Evolutionary conservation across 2,113 vertebrate genomes (phyloP).

Genomic region (Theristicus caerulescens): DNA sequence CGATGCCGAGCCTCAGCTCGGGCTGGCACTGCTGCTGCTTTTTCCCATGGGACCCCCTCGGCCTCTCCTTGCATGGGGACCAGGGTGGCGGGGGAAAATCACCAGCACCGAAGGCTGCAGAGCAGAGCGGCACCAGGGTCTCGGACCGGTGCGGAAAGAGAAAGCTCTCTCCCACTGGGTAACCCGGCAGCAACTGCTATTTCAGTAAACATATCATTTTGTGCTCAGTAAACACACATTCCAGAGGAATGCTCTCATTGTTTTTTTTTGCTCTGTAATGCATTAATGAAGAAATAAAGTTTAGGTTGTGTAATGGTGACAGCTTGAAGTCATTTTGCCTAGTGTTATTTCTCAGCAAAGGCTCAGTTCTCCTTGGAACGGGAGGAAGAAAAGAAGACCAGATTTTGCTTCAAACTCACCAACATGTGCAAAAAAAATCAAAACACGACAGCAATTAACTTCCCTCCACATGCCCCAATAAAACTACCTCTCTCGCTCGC

Average conservation of each 20-base stretch:
- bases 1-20: background rate
- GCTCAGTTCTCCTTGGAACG: constrained; percentile 58
- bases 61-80: background rate
- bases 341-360: constrained; percentile 71
- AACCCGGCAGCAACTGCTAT: constrained; percentile 75
- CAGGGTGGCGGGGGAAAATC: background rate
- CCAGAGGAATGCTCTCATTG: constrained; percentile 75
- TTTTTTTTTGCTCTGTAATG: constrained; percentile 74
- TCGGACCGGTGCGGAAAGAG: constrained; percentile 47
- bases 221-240: constrained; percentile 74
- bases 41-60: background rate
- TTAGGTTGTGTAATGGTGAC: constrained; percentile 76
- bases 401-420: constrained; percentile 55
- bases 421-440: constrained; percentile 53
- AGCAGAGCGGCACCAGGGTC: background rate
- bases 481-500: constrained; percentile 47
- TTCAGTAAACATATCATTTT: constrained; percentile 77
- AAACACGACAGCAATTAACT: constrained; percentile 38
- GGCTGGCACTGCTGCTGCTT: background rate
- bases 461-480: constrained; percentile 8
- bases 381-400: constrained; percentile 49
- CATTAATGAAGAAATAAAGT: constrained; percentile 76
- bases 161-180: constrained; percentile 74
- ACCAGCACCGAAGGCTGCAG: fast-evolving
- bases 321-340: constrained; percentile 75